A percentile compares a stretch with the other conserved stretches of the same genome.
Evolutionary conservation across 2,888 invertebrate genomes (phyloP).

Genomic region (Choreutis nemorana): DNA sequence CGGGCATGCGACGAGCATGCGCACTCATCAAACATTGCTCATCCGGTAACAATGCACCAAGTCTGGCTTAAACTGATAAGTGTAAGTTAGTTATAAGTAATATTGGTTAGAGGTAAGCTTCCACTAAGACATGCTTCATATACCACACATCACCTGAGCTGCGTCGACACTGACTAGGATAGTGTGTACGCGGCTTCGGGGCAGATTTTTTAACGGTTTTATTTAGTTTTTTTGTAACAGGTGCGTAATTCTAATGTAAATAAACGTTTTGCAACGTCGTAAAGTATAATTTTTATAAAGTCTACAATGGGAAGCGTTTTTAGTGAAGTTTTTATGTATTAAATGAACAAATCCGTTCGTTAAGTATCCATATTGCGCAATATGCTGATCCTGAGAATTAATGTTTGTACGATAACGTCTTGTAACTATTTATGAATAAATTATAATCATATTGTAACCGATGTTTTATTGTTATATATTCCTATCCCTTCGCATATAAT

Average conservation of each 20-base stretch:
- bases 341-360: slow-evolving; percentile 25
- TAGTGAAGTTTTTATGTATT: slow-evolving; percentile 18
- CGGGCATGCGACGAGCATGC: too few relatives aligned
- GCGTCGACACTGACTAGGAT: slow-evolving; percentile 9
- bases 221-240: slow-evolving; percentile 23
- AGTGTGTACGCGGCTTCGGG: slow-evolving; percentile 4
- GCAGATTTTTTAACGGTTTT: slow-evolving; percentile 12
- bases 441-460: slow-evolving; percentile 59
- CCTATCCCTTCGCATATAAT: too few relatives aligned
- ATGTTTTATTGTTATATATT: slow-evolving; percentile 51
- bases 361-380: slow-evolving; percentile 26
- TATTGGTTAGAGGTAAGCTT: slow-evolving; percentile 30
- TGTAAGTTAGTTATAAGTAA: slow-evolving; percentile 45
- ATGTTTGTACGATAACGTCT: slow-evolving; percentile 62
- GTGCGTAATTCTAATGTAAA: slow-evolving; percentile 43
- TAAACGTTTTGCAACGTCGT: slow-evolving; percentile 25
- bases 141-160: slow-evolving; percentile 39
- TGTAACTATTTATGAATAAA: slow-evolving; percentile 66
- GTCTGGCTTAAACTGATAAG: slow-evolving; percentile 35
- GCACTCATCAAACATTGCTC: too few relatives aligned
- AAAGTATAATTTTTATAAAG: slow-evolving; percentile 17
- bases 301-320: too few relatives aligned
- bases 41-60: slow-evolving; percentile 16
- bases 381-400: slow-evolving; percentile 36
- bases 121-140: slow-evolving; percentile 5